These are phyloP conservation scores for Arenicola marina DNA, from an alignment of 2,888 invertebrate genomes.

Conservation along the genomic window DNA sequence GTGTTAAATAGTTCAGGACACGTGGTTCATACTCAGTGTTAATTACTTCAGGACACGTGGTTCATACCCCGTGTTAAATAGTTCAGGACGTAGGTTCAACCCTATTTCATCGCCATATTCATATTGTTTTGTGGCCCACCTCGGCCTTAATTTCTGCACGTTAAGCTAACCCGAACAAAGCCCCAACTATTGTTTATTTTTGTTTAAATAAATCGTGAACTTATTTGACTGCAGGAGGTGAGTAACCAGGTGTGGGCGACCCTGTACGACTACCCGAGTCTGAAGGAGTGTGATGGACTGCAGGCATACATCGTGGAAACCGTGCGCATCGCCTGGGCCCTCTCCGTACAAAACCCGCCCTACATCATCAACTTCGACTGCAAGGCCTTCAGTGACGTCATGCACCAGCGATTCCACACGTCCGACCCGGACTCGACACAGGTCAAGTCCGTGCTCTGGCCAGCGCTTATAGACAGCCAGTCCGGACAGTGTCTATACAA, in stretches of 20 bases:
- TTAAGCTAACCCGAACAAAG: too few species aligned
- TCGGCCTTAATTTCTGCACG: too few species aligned
- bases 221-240: constrained; percentile 64
- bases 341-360: constrained; percentile 70
- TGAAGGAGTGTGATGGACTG: constrained; percentile 78
- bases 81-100: too few species aligned
- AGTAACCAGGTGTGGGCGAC: constrained; percentile 80
- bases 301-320: constrained; percentile 80
- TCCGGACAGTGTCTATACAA: constrained; percentile 77
- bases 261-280: constrained; percentile 88
- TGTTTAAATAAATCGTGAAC: neutral
- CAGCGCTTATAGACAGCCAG: constrained; percentile 76
- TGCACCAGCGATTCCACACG: constrained; percentile 79
- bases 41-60: too few species aligned
- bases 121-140: too few species aligned
- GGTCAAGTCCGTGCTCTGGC: constrained; percentile 85
- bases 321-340: constrained; percentile 84
- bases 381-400: constrained; percentile 71
- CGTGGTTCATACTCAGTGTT: too few species aligned
- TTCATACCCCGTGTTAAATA: too few species aligned
- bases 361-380: constrained; percentile 65
- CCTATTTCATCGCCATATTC: too few species aligned
- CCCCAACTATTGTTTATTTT: too few species aligned
- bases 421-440: constrained; percentile 76
- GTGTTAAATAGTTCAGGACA: too few species aligned